These are phyloP conservation scores for Circaetus cinerascens DNA, from an alignment of 2,113 vertebrate genomes.

Conservation along the genomic window DNA sequence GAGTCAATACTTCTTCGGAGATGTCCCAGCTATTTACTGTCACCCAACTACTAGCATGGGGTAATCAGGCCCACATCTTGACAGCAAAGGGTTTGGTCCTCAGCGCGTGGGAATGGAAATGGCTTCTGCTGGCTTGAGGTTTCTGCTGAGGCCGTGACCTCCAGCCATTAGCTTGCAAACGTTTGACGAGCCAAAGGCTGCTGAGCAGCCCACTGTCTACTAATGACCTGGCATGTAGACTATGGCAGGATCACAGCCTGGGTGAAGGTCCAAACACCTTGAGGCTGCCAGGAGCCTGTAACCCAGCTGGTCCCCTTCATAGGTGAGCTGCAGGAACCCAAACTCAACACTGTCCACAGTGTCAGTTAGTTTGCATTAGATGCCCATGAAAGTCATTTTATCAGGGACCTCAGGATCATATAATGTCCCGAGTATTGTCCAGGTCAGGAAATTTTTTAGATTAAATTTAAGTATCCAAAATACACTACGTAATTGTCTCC, in stretches of 20 bases:
- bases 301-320: neutral
- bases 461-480: neutral
- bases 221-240: neutral
- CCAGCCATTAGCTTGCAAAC: neutral
- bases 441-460: neutral
- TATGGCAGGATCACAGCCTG: neutral
- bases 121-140: neutral
- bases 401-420: neutral
- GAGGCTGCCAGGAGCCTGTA: neutral
- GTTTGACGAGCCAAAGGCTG: neutral
- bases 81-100: neutral
- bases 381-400: rapidly evolving
- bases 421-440: neutral
- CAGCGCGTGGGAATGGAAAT: neutral
- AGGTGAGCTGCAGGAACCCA: neutral
- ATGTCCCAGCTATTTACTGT: neutral
- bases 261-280: too few relatives aligned
- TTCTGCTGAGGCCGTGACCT: neutral
- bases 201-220: neutral
- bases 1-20: neutral
- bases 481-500: neutral
- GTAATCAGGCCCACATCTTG: neutral
- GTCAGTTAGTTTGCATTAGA: neutral
- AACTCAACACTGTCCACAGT: neutral
- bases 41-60: neutral